Base-by-base conservation (phyloP, 2,113 vertebrate species). In the Hydrochoerus hydrochaeris region DNA sequence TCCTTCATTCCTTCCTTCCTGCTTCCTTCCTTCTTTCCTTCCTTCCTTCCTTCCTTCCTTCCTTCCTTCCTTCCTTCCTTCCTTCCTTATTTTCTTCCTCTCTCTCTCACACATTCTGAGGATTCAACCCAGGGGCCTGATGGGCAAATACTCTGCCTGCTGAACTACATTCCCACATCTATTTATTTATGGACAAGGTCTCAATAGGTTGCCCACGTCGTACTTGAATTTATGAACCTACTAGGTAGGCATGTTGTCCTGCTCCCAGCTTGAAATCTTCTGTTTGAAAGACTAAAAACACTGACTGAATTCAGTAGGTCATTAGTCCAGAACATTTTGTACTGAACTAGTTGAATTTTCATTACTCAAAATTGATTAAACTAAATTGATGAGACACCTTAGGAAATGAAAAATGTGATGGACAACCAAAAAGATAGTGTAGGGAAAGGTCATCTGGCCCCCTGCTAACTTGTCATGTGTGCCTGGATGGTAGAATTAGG, bases 331-430 rank as follows among this genome's bases (percentile, higher is more conserved):
- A 41, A 69, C 5, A 58, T 26, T 91, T 93, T 85, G 16, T 44
- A 78, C 26, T 78, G 58, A 95, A 69, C 91, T 69, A 96, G 19
- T 17, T 88, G 26, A 83, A 22, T 93, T 95, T 91, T 65, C 52
- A 89, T 90, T 87, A 14, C 3, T 86, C 46, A 63, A 84, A 93
- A 65, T n/a, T n/a, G n/a, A n/a, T n/a, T n/a, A n/a, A 60, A 35
- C 46, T 88, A 62, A 73, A 13, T 1, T 60, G 26, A 94, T 80
- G 60, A 81, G 52, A 67, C 67, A 80, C 54, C 22, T 52, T 60
- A 67, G 62, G 30, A 88, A 88, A 84, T 60, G 19, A 69, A 41
- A 93, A 87, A 58, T 78, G 28, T 35, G 75, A 86, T 46, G 38
- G 41, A 54, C 24, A 19, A 26, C 20, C 3, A 65, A 11, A 49